Evolutionary conservation across 1,140 invertebrate genomes (phyloP), one percentile per base, ranked within the genome.

Genomic region (Aricia agestis): DNA sequence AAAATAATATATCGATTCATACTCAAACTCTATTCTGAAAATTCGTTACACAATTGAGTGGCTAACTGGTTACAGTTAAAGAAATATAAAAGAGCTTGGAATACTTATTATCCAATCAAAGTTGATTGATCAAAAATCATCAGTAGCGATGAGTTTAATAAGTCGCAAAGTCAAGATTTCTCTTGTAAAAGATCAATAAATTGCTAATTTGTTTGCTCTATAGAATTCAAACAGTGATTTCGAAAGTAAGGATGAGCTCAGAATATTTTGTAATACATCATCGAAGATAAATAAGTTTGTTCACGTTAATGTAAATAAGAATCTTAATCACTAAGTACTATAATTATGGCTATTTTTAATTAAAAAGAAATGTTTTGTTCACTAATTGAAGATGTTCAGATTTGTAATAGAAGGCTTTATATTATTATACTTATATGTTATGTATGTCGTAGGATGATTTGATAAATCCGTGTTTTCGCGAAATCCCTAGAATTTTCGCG

Each of bases 151-250:
- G 45, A 52, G 45, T 52, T 52, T 52, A 52, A 52, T 52, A 52
- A 52, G 45, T 52, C 13, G 45, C 1, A 9, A 52, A 52, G 45
- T 52, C 5, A 52, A 52, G 45, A 52, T 52, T 52, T 52, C 45
- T 52, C 45, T 52, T 52, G 45, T 52, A 52, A 52, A 52, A 52
- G 45, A 52, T 52, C 45, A 52, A 52, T 52, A 52, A 52, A 52
- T 52, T 52, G 13, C 45, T 52, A 52, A 52, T 52, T 52, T 52
- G 45, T 52, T 52, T 52, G 45, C 45, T 6, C 45, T 52, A 52
- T 52, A 15, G 13, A 52, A 11, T 52, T 52, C 45, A 13, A 52
- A 52, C 45, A 13, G 45, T 52, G 45, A 13, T 52, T 52, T 52
- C 45, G 1, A 52, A 52, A 52, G 10, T 52, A 52, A 52, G 45